Percentiles rank a stretch among this genome's conserved stretches.
These are phyloP conservation scores for Lithobates pipiens DNA, from an alignment of 2,797 vertebrate species.

Conservation along the genomic window DNA sequence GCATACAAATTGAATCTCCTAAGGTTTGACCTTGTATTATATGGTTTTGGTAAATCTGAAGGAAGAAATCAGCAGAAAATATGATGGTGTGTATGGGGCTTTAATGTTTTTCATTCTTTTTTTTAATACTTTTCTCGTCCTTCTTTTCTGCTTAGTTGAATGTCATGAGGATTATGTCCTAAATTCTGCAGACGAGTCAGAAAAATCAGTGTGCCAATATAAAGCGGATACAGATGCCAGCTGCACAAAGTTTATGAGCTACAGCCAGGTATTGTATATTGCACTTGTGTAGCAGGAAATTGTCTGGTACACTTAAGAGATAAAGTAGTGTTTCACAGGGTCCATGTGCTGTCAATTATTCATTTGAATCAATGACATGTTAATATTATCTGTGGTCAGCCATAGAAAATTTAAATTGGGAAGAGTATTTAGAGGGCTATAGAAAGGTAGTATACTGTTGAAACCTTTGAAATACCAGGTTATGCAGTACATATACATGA, in stretches of 20 bases:
- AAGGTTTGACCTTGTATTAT: too few species aligned
- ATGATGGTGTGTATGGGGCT: too few species aligned
- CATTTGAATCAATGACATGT: background rate
- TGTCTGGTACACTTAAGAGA: background rate
- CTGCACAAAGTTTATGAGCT: conserved; percentile 82
- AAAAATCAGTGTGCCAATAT: conserved; percentile 77
- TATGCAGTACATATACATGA: background rate
- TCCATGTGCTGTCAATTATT: background rate
- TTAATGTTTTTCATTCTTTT: background rate
- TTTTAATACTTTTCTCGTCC: background rate
- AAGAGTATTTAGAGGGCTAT: background rate
- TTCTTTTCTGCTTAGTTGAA: conserved; percentile 65
- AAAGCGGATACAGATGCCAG: conserved; percentile 75
- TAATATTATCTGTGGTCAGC: conserved; percentile 27
- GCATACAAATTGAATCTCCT: too few species aligned
- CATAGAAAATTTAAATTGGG: background rate
- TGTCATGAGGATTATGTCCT: conserved; percentile 70
- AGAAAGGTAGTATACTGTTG: background rate
- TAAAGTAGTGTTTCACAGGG: background rate
- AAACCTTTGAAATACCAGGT: too few species aligned
- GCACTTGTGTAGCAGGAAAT: background rate
- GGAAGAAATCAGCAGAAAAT: too few species aligned
- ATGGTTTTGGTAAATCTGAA: too few species aligned
- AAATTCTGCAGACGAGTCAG: conserved; percentile 72
- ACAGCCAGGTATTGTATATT: conserved; percentile 84